phyloP scores from a whole-genome alignment of 2,113 vertebrate species.

The Mustela lutreola region DNA sequence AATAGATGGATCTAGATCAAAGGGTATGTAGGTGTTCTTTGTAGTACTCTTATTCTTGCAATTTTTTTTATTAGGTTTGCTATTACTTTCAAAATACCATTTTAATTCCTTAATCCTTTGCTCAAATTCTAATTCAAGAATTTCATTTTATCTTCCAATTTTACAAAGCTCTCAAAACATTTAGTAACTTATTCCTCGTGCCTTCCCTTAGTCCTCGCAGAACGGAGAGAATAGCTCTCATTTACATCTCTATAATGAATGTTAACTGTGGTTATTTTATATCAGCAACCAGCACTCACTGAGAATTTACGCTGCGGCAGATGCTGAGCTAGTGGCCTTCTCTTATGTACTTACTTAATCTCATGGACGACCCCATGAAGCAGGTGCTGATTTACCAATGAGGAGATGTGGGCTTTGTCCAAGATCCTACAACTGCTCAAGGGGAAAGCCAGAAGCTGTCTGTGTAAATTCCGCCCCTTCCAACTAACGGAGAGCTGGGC shows the following conservation, averaged over 20 bases:
- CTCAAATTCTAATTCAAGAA: not conserved
- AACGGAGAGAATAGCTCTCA: not conserved
- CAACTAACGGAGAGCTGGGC: not conserved
- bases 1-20: not conserved
- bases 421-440: not conserved
- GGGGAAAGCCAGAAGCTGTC: not conserved
- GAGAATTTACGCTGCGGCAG: not conserved
- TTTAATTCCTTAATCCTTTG: not conserved
- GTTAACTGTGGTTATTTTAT: not conserved
- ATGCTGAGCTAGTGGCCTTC: not conserved
- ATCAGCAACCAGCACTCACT: not conserved
- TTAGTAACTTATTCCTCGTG: not conserved
- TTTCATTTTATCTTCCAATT: not conserved
- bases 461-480: not conserved
- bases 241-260: constrained; percentile 6
- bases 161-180: not conserved
- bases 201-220: not conserved
- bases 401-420: not conserved
- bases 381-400: not conserved
- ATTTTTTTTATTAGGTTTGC: not conserved
- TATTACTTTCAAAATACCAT: constrained; percentile 42
- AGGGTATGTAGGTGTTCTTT: not conserved
- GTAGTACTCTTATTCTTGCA: not conserved
- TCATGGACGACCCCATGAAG: not conserved
- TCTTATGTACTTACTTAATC: not conserved